Conservation (phyloP, 1,140 invertebrate genomes). For the Ruditapes philippinarum region DNA sequence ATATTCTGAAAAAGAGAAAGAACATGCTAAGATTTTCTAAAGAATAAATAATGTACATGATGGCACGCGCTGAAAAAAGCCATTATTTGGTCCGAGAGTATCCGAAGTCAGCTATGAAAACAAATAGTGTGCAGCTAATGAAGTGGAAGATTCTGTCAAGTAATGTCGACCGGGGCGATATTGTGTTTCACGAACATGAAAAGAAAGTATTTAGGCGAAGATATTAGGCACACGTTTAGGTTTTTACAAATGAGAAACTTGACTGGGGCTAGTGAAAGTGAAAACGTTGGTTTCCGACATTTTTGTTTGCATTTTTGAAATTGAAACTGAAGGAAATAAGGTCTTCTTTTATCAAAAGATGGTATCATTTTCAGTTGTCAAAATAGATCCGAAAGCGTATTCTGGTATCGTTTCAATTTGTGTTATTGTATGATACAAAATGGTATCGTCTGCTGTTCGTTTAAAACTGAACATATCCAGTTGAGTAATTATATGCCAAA, state of each 20-base stretch:
- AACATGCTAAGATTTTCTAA: not conserved
- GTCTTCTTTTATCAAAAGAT: too few species aligned
- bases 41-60: not conserved
- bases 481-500: too few species aligned
- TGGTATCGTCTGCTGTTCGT: too few species aligned
- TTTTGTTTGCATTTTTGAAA: too few species aligned
- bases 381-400: too few species aligned
- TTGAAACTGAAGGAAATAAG: too few species aligned
- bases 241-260: not conserved
- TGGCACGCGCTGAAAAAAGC: not conserved
- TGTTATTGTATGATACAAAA: too few species aligned
- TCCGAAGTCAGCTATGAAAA: constrained; percentile 7
- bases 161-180: not conserved
- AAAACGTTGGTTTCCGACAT: too few species aligned
- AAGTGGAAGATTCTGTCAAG: not conserved
- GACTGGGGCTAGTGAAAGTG: too few species aligned
- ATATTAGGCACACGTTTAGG: constrained; percentile 6
- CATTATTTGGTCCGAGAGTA: not conserved
- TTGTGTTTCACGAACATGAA: constrained; percentile 17
- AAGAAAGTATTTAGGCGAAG: not conserved
- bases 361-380: too few species aligned
- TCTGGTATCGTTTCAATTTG: too few species aligned
- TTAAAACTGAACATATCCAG: too few species aligned
- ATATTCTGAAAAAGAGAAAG: not conserved
- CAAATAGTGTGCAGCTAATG: not conserved